Conservation (phyloP, 2,888 invertebrate species). For the Enchytraeus crypticus region DNA sequence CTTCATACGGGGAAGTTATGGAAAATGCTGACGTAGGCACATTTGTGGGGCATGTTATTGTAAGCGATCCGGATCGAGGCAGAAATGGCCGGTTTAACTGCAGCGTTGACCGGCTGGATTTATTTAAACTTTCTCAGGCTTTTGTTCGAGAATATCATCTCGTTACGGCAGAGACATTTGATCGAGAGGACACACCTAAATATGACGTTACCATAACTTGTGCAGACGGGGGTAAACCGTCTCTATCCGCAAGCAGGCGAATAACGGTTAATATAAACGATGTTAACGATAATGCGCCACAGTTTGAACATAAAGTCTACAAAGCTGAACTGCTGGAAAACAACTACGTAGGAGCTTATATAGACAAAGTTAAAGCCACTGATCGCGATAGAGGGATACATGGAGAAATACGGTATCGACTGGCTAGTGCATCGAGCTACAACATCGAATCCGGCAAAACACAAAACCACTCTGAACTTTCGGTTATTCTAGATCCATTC, state of each 20-base stretch:
- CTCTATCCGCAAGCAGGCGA: slow-evolving; percentile 29
- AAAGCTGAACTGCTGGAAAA: slow-evolving; percentile 34
- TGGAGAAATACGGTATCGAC: neutral
- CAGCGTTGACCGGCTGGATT: too few relatives aligned
- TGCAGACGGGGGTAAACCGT: slow-evolving; percentile 36
- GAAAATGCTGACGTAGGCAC: slow-evolving; percentile 14
- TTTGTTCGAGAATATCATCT: slow-evolving; percentile 9
- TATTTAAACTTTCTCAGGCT: neutral
- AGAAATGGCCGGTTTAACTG: slow-evolving; percentile 5
- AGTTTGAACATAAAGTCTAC: slow-evolving; percentile 30
- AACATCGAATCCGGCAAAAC: too few relatives aligned
- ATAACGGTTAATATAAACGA: slow-evolving; percentile 37
- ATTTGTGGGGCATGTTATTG: slow-evolving; percentile 22
- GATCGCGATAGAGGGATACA: neutral
- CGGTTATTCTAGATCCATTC: too few relatives aligned
- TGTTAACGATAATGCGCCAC: slow-evolving; percentile 40
- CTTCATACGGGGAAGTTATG: slow-evolving; percentile 11
- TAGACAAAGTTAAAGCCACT: slow-evolving; percentile 4
- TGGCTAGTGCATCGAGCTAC: too few relatives aligned
- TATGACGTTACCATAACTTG: slow-evolving; percentile 36
- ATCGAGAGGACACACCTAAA: slow-evolving; percentile 32
- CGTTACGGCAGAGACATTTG: slow-evolving; percentile 24
- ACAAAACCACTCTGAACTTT: too few relatives aligned
- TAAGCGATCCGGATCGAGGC: slow-evolving; percentile 22
- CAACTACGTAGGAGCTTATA: slow-evolving; percentile 18